These are phyloP conservation scores for Hormaphis cornu DNA, from an alignment of 1,140 invertebrate species.

Conservation along the genomic window DNA sequence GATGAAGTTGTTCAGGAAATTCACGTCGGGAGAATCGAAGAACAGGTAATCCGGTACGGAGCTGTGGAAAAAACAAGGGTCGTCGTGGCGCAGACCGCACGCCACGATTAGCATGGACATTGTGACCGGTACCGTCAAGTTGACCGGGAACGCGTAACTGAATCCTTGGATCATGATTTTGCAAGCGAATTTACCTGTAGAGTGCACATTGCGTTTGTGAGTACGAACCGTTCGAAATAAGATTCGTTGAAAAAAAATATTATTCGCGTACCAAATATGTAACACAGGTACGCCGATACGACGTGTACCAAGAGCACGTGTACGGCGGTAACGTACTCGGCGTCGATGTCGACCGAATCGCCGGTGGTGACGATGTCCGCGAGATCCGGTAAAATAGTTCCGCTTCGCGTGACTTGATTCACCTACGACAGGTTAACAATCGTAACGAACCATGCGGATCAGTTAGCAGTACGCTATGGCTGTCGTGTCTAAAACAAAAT, in stretches of 20 bases:
- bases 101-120: slow-evolving; percentile 80
- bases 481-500: too few relatives aligned
- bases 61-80: slow-evolving; percentile 78
- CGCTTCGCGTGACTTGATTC: slow-evolving; percentile 19
- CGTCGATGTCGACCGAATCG: slow-evolving; percentile 58
- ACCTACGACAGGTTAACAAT: not conserved
- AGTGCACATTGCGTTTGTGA: not conserved
- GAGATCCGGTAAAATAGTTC: slow-evolving; percentile 57
- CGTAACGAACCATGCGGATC: too few relatives aligned
- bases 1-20: slow-evolving; percentile 75
- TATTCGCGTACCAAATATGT: slow-evolving; percentile 70
- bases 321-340: slow-evolving; percentile 60
- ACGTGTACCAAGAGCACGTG: slow-evolving; percentile 76
- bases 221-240: not conserved
- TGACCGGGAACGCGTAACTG: slow-evolving; percentile 91
- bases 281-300: slow-evolving; percentile 72
- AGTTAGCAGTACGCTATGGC: too few relatives aligned
- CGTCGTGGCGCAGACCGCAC: slow-evolving; percentile 73
- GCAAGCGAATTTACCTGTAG: slow-evolving; percentile 81
- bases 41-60: slow-evolving; percentile 80
- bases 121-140: slow-evolving; percentile 78
- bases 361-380: slow-evolving; percentile 59
- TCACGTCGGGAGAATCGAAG: slow-evolving; percentile 73
- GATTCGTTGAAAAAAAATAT: not conserved
- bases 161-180: slow-evolving; percentile 94